Percentiles rank a stretch among this genome's conserved stretches.
These are phyloP conservation scores for Meghimatium bilineatum DNA, from an alignment of 2,888 invertebrate species.

Conservation along the genomic window DNA sequence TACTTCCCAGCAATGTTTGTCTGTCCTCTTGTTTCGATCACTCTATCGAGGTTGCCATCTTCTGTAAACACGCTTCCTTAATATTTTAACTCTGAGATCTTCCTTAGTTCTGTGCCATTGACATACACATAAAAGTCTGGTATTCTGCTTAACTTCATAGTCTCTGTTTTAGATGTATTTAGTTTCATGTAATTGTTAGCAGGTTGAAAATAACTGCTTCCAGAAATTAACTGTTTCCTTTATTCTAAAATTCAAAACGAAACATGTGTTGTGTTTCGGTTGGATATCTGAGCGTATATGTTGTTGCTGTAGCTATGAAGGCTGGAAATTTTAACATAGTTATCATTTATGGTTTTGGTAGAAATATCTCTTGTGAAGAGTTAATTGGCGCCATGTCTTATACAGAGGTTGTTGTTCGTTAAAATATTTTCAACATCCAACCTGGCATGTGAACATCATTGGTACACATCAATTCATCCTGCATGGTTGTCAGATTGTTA, in stretches of 20 bases:
- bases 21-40: too few relatives aligned
- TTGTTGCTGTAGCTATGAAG: background rate
- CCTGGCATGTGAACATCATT: background rate
- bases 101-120: too few relatives aligned
- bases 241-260: background rate
- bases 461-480: too few relatives aligned
- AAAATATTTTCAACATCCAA: background rate
- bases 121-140: too few relatives aligned
- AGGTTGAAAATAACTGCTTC: background rate
- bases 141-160: too few relatives aligned
- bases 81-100: too few relatives aligned
- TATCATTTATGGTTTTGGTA: background rate
- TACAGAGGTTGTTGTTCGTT: background rate
- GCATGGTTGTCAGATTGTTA: too few relatives aligned
- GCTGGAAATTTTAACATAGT: background rate
- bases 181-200: too few relatives aligned
- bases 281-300: background rate
- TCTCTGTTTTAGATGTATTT: too few relatives aligned
- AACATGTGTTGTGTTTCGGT: background rate
- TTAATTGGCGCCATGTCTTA: conserved; percentile 5
- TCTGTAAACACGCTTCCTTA: too few relatives aligned
- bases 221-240: background rate
- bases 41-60: too few relatives aligned
- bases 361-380: background rate
- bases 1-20: too few relatives aligned